These are phyloP conservation scores for Semnornis frantzii DNA, from an alignment of 2,113 vertebrate genomes.

Conservation along the genomic window DNA sequence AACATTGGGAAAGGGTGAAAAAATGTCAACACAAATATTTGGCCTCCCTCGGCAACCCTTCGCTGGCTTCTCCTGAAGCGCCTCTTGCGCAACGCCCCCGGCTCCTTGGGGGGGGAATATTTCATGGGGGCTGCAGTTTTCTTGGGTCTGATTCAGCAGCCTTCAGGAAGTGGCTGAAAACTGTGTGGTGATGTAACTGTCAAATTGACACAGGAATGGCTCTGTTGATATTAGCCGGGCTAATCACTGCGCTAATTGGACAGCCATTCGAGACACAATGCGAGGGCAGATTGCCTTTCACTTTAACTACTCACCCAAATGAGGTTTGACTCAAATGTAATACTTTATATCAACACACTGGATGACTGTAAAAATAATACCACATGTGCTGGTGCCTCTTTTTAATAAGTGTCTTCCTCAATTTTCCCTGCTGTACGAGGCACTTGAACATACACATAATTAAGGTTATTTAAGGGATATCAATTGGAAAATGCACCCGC, in stretches of 20 bases:
- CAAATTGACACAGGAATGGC: conserved; percentile 66
- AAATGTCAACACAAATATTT: not conserved
- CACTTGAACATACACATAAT: conserved; percentile 71
- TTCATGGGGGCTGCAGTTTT: not conserved
- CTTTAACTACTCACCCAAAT: conserved; percentile 80
- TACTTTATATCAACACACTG: conserved; percentile 83
- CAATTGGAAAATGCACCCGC: conserved; percentile 66
- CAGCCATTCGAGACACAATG: conserved; percentile 64
- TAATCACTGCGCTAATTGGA: conserved; percentile 83
- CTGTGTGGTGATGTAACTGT: conserved; percentile 69
- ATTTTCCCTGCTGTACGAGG: conserved; percentile 78
- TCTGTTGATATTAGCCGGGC: conserved; percentile 81
- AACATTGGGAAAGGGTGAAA: not conserved
- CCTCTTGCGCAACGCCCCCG: not conserved
- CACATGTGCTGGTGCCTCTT: conserved; percentile 78
- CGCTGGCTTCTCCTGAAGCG: not conserved
- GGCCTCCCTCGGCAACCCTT: not conserved
- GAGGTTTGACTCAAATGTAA: conserved; percentile 85
- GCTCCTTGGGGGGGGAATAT: not conserved
- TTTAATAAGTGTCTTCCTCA: conserved; percentile 86
- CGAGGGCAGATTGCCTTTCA: conserved; percentile 77
- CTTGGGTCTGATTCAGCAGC: not conserved
- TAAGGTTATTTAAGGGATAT: conserved; percentile 78
- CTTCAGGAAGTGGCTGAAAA: conserved; percentile 57
- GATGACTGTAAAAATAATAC: conserved; percentile 83